Percentiles rank a stretch among this genome's conserved stretches.
These are phyloP conservation scores for Reticulitermes lucifugus DNA, from an alignment of 2,888 invertebrate genomes.

Conservation along the genomic window DNA sequence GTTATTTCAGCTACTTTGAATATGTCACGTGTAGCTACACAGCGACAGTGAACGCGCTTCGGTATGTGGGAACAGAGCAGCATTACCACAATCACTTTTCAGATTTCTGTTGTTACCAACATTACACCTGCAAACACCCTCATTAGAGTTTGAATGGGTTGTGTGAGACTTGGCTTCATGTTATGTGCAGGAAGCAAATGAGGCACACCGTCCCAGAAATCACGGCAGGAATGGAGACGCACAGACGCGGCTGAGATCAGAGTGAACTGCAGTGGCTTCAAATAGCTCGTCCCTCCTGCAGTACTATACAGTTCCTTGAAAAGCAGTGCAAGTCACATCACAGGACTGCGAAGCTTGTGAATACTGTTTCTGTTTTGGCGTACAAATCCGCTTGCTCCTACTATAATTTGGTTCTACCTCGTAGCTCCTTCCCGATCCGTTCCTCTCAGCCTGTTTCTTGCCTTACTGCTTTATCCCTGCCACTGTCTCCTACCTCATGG, in stretches of 20 bases:
- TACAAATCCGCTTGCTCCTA: too few species aligned
- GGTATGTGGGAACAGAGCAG: neutral
- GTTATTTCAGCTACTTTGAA: too few species aligned
- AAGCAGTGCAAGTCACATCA: neutral
- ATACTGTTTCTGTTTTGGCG: neutral
- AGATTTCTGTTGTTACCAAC: neutral
- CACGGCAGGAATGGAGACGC: constrained; percentile 11
- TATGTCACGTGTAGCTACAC: too few species aligned
- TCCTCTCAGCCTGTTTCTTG: too few species aligned
- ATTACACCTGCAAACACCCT: neutral
- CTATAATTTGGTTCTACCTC: too few species aligned
- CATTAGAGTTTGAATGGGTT: neutral
- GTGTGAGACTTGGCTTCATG: neutral
- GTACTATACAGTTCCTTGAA: neutral
- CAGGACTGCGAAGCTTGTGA: neutral
- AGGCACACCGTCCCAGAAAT: constrained; percentile 4
- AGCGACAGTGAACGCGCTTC: too few species aligned
- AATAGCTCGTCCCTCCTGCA: neutral
- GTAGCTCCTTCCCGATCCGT: too few species aligned
- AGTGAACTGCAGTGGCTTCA: neutral
- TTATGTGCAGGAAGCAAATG: constrained; percentile 14
- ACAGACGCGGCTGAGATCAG: neutral
- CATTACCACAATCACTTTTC: neutral
- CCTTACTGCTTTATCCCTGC: too few species aligned
- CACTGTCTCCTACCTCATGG: too few species aligned